Percentiles rank a stretch among this genome's conserved stretches.
Conservation (phyloP, 2,888 invertebrate genomes). For the Lypha dubia region DNA sequence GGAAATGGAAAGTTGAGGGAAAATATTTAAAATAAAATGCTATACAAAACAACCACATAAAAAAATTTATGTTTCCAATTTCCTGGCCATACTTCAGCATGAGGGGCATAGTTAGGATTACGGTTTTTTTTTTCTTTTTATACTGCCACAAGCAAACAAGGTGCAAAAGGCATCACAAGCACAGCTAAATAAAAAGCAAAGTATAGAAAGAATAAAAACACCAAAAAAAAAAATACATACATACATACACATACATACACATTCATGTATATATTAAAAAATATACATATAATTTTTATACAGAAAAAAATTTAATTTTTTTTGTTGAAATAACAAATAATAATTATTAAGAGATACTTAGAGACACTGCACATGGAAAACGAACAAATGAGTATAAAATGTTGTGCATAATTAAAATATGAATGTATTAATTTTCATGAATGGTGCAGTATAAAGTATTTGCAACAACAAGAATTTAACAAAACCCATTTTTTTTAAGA, state of each 20-base stretch:
- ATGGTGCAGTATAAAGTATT: constrained; percentile 41
- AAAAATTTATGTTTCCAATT: constrained; percentile 76
- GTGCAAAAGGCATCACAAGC: constrained; percentile 8
- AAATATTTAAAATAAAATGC: constrained; percentile 58
- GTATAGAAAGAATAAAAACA: constrained; percentile 15
- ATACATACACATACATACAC: too few species aligned
- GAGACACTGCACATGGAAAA: constrained; percentile 1
- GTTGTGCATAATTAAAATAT: constrained; percentile 67
- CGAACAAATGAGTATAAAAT: constrained; percentile 58
- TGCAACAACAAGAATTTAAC: constrained; percentile 24
- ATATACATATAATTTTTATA: constrained; percentile 35
- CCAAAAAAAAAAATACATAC: constrained; percentile 2
- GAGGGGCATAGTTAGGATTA: constrained; percentile 29
- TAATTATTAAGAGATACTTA: constrained; percentile 52
- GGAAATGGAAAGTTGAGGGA: constrained; percentile 61
- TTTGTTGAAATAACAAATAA: constrained; percentile 46
- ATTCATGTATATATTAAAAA: constrained; percentile 10
- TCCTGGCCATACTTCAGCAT: constrained; percentile 68
- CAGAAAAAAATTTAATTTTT: constrained; percentile 50
- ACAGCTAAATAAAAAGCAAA: constrained; percentile 35
- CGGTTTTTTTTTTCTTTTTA: not conserved
- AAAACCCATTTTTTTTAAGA: not conserved
- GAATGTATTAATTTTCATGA: constrained; percentile 61
- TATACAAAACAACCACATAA: constrained; percentile 64
- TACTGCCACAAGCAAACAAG: constrained; percentile 22